Percentiles rank a stretch among this genome's conserved stretches.
These are phyloP conservation scores for Heteractis magnifica DNA, from an alignment of 92 coral and sea anemone species.

Conservation along the genomic window DNA sequence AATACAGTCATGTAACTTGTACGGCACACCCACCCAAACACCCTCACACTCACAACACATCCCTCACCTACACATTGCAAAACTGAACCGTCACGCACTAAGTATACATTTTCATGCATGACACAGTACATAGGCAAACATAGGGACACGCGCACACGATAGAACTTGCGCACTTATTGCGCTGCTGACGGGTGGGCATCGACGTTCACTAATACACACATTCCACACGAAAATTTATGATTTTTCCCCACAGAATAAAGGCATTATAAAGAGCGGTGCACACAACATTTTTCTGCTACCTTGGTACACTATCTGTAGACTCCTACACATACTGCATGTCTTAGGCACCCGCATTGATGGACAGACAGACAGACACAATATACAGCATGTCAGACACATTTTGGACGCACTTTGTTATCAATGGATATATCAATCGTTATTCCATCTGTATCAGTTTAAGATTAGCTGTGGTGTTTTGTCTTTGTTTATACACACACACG, in stretches of 20 bases:
- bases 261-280: neutral
- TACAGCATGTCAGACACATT: neutral
- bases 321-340: too few species aligned
- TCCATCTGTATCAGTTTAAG: neutral
- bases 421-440: neutral
- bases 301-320: neutral
- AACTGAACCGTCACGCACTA: too few species aligned
- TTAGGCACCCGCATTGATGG: neutral
- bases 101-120: too few species aligned
- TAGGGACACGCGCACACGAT: too few species aligned
- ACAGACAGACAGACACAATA: too few species aligned
- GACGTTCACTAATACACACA: too few species aligned
- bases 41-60: neutral
- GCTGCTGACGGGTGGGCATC: too few species aligned
- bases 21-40: neutral
- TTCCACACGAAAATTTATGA: too few species aligned
- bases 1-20: neutral
- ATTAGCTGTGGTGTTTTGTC: conserved; percentile 2
- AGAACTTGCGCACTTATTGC: too few species aligned
- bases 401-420: neutral
- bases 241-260: neutral
- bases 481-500: conserved; percentile 34
- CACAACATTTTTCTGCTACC: too few species aligned
- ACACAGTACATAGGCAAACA: neutral
- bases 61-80: neutral